phyloP scores from a whole-genome alignment of 1,140 invertebrate species.

The Brachionus sp. region DNA sequence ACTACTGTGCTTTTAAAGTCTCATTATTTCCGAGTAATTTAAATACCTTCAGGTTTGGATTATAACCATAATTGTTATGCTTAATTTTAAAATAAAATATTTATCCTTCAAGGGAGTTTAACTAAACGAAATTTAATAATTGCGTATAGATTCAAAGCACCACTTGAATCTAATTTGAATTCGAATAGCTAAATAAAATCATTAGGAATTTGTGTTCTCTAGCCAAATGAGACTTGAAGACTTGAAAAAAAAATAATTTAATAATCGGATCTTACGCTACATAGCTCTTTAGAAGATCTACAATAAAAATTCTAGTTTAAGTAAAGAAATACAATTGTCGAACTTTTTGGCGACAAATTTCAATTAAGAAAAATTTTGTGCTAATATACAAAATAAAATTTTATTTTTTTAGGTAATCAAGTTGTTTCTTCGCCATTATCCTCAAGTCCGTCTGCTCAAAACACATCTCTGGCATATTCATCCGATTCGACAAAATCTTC shows the following conservation, averaged over 20 bases:
- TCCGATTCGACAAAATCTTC: slow-evolving; percentile 13
- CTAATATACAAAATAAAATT: neutral
- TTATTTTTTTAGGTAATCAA: slow-evolving; percentile 13
- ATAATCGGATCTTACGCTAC: slow-evolving; percentile 10
- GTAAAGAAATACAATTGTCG: slow-evolving; percentile 12
- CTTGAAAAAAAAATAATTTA: slow-evolving; percentile 12
- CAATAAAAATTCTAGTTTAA: slow-evolving; percentile 22
- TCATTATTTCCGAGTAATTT: neutral
- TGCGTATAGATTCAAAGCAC: neutral
- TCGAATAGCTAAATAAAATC: neutral
- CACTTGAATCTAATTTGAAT: neutral
- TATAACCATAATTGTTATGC: neutral
- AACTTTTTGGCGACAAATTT: neutral
- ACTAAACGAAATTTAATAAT: neutral
- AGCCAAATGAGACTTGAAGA: neutral
- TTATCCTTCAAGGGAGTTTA: neutral
- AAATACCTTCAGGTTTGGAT: neutral
- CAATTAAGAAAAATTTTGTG: neutral
- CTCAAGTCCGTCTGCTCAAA: neutral
- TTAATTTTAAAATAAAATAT: neutral
- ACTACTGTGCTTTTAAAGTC: neutral
- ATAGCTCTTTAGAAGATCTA: neutral
- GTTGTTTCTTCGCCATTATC: neutral
- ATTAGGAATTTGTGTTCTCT: neutral
- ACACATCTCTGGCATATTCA: slow-evolving; percentile 19